Base-by-base conservation (phyloP, 2,888 invertebrate genomes). In the Dione juno region DNA sequence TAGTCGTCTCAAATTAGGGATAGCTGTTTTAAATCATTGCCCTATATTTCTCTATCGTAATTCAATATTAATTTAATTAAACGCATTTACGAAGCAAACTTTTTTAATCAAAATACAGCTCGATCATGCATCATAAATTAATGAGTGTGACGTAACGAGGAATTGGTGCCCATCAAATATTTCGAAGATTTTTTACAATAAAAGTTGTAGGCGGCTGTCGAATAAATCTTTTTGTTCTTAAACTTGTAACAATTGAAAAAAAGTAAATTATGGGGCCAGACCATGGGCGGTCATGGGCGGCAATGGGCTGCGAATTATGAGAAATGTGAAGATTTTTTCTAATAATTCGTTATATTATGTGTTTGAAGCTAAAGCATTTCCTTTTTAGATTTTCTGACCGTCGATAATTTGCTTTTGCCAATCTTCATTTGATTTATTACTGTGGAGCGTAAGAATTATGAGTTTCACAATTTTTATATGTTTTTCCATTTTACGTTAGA, bases 181-280 rank as follows among this genome's bases (percentile, higher is more conserved):
- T 35, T 11, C 28, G 21, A 40, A 72, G 54, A 58, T 59, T 72
- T 70, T 69, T 74, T 61, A 68, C 58, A 66, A 70, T 74, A 72
- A 77, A 77, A 71, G 64, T 74, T 73, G 66, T 70, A 79, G 84
- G 82, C 82, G 82, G 77, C 80, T 79, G 78, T 79, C 76, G 81
- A 86, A 89, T 87, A 88, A 89, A 89, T 90, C 84, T 86, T 84
- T 81, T 78, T 82, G 81, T 83, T 79, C 78, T 86, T 87, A 74
- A 74, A 72, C 59, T 74, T 83, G 88, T 83, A 86, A 89, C 89
- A 88, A 92, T 91, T 91, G 90, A 89, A 91, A 92, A 89, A 89
- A 91, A 91, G 89, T 91, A 91, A 91, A 90, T 91, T 90, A 90
- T 78, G 78, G 79, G 72, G 69, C 52, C 53, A 54, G 52, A 35